Conservation (phyloP, 2,888 invertebrate genomes). For the Allophyes oxyacanthae region DNA sequence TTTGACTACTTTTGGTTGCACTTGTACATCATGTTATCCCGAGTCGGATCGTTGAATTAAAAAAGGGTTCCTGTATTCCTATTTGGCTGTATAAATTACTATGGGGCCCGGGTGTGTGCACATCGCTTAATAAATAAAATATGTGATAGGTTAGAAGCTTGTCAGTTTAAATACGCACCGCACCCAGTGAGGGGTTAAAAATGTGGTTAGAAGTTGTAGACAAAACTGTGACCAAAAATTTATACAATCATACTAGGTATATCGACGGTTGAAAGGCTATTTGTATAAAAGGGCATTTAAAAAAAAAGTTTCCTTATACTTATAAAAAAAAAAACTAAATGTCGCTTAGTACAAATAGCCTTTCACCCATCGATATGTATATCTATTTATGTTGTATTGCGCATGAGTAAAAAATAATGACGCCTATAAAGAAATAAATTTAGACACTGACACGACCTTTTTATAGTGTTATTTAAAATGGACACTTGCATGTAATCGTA, state of each 20-base stretch:
- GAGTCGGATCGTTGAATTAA: slow-evolving; percentile 24
- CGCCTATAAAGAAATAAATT: slow-evolving; percentile 1
- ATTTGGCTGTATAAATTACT: slow-evolving; percentile 68
- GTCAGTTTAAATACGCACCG: slow-evolving; percentile 59
- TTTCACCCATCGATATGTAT: too few relatives aligned
- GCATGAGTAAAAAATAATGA: neutral
- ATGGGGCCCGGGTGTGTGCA: slow-evolving; percentile 68
- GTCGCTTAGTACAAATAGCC: too few relatives aligned
- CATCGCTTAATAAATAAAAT: slow-evolving; percentile 81
- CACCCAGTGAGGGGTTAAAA: slow-evolving; percentile 76
- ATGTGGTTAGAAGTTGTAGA: slow-evolving; percentile 55
- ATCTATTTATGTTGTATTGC: too few relatives aligned
- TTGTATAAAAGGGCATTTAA: too few relatives aligned
- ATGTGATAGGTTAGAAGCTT: slow-evolving; percentile 71
- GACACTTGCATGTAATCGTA: slow-evolving; percentile 60
- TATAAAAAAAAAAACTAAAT: too few relatives aligned
- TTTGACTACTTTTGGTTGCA: neutral
- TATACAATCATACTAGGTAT: neutral
- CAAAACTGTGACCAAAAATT: slow-evolving; percentile 12
- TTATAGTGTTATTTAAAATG: slow-evolving; percentile 56
- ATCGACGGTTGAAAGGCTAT: too few relatives aligned
- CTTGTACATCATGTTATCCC: slow-evolving; percentile 13
- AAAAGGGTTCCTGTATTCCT: slow-evolving; percentile 68
- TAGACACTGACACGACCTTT: slow-evolving; percentile 24
- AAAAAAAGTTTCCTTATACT: too few relatives aligned